Conservation (phyloP, 2,113 vertebrate species). For the Carassius gibelio region DNA sequence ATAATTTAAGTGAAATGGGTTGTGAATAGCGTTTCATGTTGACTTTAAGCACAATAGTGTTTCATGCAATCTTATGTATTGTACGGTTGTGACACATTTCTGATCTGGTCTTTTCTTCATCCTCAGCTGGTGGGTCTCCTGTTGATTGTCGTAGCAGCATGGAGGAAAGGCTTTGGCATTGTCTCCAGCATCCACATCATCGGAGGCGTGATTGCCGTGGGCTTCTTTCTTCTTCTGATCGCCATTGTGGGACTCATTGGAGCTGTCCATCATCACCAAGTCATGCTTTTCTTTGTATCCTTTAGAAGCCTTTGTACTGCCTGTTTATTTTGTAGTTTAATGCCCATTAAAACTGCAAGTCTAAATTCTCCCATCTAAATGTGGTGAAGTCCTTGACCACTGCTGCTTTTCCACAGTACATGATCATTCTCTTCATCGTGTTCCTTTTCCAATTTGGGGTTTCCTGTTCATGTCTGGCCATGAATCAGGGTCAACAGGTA, state of each 20-base stretch:
- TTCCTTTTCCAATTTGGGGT: conserved; percentile 90
- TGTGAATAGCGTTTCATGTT: not conserved
- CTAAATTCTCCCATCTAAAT: not conserved
- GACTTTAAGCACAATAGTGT: not conserved
- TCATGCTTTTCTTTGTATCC: conserved; percentile 96
- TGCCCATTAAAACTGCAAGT: not conserved
- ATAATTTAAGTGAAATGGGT: not conserved
- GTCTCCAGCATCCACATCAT: conserved; percentile 92
- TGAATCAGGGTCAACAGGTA: conserved; percentile 86
- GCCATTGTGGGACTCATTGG: conserved; percentile 87
- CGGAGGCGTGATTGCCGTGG: conserved; percentile 88
- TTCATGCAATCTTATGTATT: not conserved
- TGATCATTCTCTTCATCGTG: conserved; percentile 90
- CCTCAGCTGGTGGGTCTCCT: conserved; percentile 87
- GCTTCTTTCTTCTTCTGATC: conserved; percentile 89
- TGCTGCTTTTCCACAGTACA: conserved; percentile 77
- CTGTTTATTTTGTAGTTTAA: not conserved
- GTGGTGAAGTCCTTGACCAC: conserved; percentile 41
- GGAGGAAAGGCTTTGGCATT: conserved; percentile 87
- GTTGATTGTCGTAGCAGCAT: conserved; percentile 89
- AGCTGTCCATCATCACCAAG: conserved; percentile 89
- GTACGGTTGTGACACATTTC: not conserved
- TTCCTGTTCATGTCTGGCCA: conserved; percentile 88
- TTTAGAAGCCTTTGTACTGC: conserved; percentile 55
- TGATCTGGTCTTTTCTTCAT: conserved; percentile 28